phyloP scores from a whole-genome alignment of 2,113 vertebrate genomes.

The Colius striatus region DNA sequence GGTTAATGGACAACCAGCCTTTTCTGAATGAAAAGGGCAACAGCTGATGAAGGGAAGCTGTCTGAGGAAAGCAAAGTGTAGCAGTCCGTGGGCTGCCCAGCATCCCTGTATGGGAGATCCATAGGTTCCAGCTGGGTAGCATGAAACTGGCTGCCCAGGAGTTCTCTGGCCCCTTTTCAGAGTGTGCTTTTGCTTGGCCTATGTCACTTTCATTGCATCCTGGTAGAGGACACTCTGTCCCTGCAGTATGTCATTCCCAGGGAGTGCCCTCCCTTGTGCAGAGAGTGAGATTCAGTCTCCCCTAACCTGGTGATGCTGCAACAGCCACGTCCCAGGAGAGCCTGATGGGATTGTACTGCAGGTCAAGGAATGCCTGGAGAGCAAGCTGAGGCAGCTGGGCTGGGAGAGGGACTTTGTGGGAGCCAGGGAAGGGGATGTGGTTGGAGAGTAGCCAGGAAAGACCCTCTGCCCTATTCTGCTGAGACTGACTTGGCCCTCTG shows the following conservation, averaged over 20 bases:
- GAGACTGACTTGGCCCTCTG: not conserved
- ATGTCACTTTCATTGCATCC: not conserved
- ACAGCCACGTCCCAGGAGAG: fast-evolving
- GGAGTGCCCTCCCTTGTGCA: not conserved
- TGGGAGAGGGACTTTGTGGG: not conserved
- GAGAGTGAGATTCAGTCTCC: not conserved
- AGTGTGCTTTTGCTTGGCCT: not conserved
- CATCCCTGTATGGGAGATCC: not conserved
- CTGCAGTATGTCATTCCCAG: not conserved
- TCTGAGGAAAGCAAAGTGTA: not conserved
- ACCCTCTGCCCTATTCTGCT: not conserved
- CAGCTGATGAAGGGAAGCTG: not conserved
- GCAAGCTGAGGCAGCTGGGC: not conserved
- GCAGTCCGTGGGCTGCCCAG: not conserved
- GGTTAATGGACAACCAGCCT: not conserved
- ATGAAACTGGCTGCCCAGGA: not conserved
- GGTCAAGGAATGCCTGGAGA: not conserved
- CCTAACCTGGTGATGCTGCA: not conserved
- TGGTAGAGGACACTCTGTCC: not conserved
- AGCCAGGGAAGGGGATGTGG: not conserved
- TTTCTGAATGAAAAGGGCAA: not conserved
- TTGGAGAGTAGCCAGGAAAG: not conserved
- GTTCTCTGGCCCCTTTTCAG: not conserved
- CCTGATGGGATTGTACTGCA: not conserved
- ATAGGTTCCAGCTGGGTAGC: not conserved